Evolutionary conservation across 2,888 invertebrate species (phyloP), one percentile per base, ranked within the genome.

Genomic region (Acronicta leporina): DNA sequence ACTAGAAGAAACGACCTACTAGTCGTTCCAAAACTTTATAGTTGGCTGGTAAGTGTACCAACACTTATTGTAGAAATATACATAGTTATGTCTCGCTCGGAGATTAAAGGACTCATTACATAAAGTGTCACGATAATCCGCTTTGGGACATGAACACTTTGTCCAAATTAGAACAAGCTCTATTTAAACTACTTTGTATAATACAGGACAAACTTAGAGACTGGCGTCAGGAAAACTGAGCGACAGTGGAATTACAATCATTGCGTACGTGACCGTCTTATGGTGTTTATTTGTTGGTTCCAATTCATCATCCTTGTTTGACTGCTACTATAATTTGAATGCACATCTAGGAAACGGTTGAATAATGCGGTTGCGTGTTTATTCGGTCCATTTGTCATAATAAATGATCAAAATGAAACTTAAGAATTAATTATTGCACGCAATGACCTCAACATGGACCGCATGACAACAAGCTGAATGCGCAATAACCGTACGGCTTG

Each of bases 401-500:
- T 59, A 41, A 55, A 75, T 82, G 77, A 82, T 81, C 83, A 81
- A 81, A 82, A 78, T 76, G 79, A 83, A 86, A 86, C 82, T 83
- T 72, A 78, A 83, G 76, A 81, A 85, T 84, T 84, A 81, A 82
- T 67, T 55, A 63, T 80, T 82, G 79, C 82, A 82, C 79, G 82
- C 79, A 80, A 84, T 87, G 87, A 88, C 87, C 87, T 89, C 87
- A 86, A 72, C 79, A 75, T 75, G 77, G 80, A 80, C 77, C 77
- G 80, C 75, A 80, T 79, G 82, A 80, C 83, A 85, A 82, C 80
- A 79, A 80, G 74, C 50, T 80, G 85, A 88, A 90, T 87, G 86
- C 91, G 91, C 90, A 92, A 85, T 89, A 89, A 81, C 77, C 79
- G 50, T 63, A 54, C 51, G 47, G 51, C 38, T 63, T 53, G 57